Base-by-base conservation (phyloP, 2,113 vertebrate genomes). In the Pelmatolapia mariae region DNA sequence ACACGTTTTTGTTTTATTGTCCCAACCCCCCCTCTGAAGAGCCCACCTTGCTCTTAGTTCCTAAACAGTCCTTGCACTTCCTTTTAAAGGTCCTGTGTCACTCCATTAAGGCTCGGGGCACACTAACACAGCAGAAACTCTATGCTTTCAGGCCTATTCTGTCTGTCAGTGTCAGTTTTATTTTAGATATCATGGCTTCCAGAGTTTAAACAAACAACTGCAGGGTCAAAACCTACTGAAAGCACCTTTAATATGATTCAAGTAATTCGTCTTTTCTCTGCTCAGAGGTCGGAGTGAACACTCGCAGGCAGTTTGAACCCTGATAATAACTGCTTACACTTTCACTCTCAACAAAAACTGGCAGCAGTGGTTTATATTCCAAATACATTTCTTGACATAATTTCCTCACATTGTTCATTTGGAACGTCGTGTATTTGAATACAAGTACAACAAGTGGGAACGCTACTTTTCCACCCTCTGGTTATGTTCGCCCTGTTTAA, bases 381-480 rank as follows among this genome's bases (percentile, higher is more conserved):
- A 5, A 50, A 82, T 88, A 76, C 29, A 87, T 83, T 84, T 86
- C 76, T 90, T 71, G 52, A 47, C 91, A 91, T 91, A 15, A 90
- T 92, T 95, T 96, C 94, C 95, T 94, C n/a, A 29, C 45, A 94
- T 95, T 96, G 94, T 96, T 86, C 84, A 54, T n/a, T n/a, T 76
- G 43, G 82, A 92, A 88, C 82, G 50, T 78, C 68, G 88, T 88
- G 87, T 90, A 83, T 91, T 59, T 82, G 29, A 90, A 82, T 82
- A 81, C 53, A 38, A 61, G 57, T 19, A 5, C 57, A 61, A 61
- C 57, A 61, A 36, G 33, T 31, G 45, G 82, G 85, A 40, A 56
- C 12, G 2, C 66, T 52, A 31, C 40, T 53, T 54, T 85, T 82
- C 86, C 38, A 16, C 50, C 10, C 57, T 29, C 16, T 31, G 26